Percentiles rank a stretch among this genome's conserved stretches.
phyloP scores from a whole-genome alignment of 2,888 invertebrate genomes.

The Mallateleia sp. region DNA sequence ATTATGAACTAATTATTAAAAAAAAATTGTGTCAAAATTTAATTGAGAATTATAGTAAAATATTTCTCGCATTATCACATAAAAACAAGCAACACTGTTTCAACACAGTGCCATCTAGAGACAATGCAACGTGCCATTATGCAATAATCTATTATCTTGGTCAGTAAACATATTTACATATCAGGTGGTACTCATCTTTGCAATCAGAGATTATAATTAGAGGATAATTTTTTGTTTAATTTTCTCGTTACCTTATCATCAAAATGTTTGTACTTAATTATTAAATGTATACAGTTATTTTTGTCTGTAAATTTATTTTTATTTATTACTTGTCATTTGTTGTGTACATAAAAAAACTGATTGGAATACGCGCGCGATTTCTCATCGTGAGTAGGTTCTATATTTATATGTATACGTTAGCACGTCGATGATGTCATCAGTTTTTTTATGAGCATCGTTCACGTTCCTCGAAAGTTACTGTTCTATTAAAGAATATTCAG shows the following conservation, averaged over 20 bases:
- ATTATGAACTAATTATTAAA: too few relatives aligned
- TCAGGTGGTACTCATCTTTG: neutral
- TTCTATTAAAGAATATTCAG: constrained; percentile 19
- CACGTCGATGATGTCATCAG: constrained; percentile 83
- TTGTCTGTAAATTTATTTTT: neutral
- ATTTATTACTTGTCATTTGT: neutral
- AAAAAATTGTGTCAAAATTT: too few relatives aligned
- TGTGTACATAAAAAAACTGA: constrained; percentile 2
- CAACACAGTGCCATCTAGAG: neutral
- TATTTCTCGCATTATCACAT: neutral
- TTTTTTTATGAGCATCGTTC: constrained; percentile 76
- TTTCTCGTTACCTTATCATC: neutral
- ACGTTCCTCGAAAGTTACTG: constrained; percentile 38
- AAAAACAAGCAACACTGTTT: neutral
- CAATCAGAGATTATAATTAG: neutral
- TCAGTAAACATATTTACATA: neutral
- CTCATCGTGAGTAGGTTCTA: constrained; percentile 86
- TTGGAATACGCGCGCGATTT: constrained; percentile 27
- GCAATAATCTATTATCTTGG: constrained; percentile 2
- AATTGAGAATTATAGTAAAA: too few relatives aligned
- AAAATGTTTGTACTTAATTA: too few relatives aligned
- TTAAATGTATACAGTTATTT: neutral
- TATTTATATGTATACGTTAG: constrained; percentile 80
- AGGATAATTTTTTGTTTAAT: neutral
- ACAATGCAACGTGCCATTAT: constrained; percentile 5